phyloP scores from a whole-genome alignment of 2,888 invertebrate species.

The Hyposoter didymator region DNA sequence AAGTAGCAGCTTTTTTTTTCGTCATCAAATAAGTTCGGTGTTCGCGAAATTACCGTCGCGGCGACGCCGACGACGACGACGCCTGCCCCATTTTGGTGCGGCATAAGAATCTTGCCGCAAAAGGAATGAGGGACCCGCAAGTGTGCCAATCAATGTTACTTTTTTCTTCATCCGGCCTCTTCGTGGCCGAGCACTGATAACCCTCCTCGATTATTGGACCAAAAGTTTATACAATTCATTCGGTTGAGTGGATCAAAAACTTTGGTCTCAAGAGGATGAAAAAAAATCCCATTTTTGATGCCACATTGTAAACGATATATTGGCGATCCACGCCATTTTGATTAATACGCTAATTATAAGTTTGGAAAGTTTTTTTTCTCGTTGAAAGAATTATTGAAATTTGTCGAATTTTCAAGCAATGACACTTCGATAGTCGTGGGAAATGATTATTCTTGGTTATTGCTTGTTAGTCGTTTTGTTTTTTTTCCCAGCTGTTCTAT shows the following conservation, averaged over 20 bases:
- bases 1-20: conserved; percentile 30
- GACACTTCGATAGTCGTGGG: not conserved
- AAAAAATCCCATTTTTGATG: not conserved
- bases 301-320: not conserved
- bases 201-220: conserved; percentile 14
- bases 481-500: not conserved
- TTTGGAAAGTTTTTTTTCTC: not conserved
- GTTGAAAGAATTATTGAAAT: not conserved
- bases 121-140: conserved; percentile 8
- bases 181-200: conserved; percentile 11
- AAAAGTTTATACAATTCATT: conserved; percentile 26
- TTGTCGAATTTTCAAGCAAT: not conserved
- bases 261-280: not conserved
- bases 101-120: conserved; percentile 11
- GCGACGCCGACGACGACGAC: conserved; percentile 33
- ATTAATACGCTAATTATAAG: not conserved
- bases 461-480: not conserved
- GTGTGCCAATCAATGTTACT: conserved; percentile 28
- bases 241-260: not conserved
- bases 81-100: conserved; percentile 25
- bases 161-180: conserved; percentile 16
- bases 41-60: conserved; percentile 51
- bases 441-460: not conserved
- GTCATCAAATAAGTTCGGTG: conserved; percentile 22
- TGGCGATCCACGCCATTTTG: not conserved